Base-by-base conservation (phyloP, 2,113 vertebrate genomes). In the Callorhinus ursinus region DNA sequence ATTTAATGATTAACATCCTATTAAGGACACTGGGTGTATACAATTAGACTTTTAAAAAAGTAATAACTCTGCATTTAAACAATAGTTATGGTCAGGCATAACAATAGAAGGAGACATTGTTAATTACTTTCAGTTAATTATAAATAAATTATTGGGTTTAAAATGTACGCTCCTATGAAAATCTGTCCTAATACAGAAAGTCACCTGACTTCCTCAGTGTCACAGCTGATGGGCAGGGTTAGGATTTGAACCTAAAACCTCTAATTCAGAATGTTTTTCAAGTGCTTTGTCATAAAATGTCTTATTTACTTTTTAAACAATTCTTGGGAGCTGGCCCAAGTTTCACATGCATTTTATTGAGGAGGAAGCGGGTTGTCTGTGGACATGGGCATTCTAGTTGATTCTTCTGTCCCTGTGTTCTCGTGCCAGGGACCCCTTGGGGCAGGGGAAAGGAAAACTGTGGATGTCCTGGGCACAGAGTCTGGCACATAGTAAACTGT, bases 111-210 rank as follows among this genome's bases (percentile, higher is more conserved):
- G 82, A 93, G 31, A 63, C 33, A 61, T 63, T 65, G 65, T 26
- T 95, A 84, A 96, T 88, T 93, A 89, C 83, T 89, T 96, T 93
- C 8, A 88, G 2, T 93, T 88, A 95, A 92, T 89, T 95, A 4
- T 72, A 89, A 82, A 80, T 77, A 89, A 57, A 51, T 72, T 72
- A 63, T 53, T 92, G 90, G 55, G 31, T 90, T 96, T 86, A 81
- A 91, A 81, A 96, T 90, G 55, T 71, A 16, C 53, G 2, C 28
- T 6, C 5, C 28, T 92, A 33, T 95, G 92, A 96, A 92, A 95
- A 88, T 94, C 6, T 90, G 57, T 71, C 42, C 46, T 55, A 42
- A 39, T 51, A 1, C 14, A 96, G 74, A 72, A 61, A 65, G 36
- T 53, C 33, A 19, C 0, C 1, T 49, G 21, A 89, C 13, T 86